Evolutionary conservation across 2,888 invertebrate genomes (phyloP).

Genomic region (Gortyna flavago): DNA sequence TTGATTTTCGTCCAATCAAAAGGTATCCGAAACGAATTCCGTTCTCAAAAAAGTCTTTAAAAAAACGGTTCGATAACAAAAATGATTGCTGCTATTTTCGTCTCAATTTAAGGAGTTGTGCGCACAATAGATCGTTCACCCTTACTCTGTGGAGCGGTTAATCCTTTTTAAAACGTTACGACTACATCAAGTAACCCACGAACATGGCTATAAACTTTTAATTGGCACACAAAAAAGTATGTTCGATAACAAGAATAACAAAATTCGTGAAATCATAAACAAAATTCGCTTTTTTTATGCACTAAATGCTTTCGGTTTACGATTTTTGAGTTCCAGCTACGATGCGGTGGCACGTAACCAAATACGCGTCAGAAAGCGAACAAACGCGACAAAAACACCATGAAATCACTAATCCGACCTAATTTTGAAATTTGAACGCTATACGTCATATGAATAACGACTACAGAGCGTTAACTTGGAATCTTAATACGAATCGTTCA

Average conservation of each 20-base stretch:
- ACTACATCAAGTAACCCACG: conserved; percentile 23
- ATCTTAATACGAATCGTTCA: conserved; percentile 73
- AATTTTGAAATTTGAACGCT: conserved; percentile 84
- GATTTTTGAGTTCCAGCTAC: conserved; percentile 70
- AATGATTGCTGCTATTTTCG: conserved; percentile 43
- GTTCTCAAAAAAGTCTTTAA: conserved; percentile 25
- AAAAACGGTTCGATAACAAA: conserved; percentile 23
- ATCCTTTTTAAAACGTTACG: conserved; percentile 11
- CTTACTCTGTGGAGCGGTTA: neutral
- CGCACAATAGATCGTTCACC: conserved; percentile 37
- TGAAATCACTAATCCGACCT: conserved; percentile 85
- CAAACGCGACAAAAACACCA: conserved; percentile 72
- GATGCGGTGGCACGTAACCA: conserved; percentile 70
- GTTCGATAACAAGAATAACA: neutral
- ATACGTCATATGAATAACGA: conserved; percentile 81
- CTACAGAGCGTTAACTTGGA: conserved; percentile 70
- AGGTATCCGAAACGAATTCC: conserved; percentile 30
- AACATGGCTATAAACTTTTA: conserved; percentile 28
- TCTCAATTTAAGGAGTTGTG: conserved; percentile 35
- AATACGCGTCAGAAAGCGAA: conserved; percentile 70
- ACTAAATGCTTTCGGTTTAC: conserved; percentile 37
- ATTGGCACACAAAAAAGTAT: conserved; percentile 36
- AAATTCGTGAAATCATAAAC: conserved; percentile 23
- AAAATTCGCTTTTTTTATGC: conserved; percentile 17
- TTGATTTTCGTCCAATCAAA: conserved; percentile 55